These are phyloP conservation scores for Tenthredo distinguenda DNA, from an alignment of 2,888 invertebrate genomes.

Conservation along the genomic window DNA sequence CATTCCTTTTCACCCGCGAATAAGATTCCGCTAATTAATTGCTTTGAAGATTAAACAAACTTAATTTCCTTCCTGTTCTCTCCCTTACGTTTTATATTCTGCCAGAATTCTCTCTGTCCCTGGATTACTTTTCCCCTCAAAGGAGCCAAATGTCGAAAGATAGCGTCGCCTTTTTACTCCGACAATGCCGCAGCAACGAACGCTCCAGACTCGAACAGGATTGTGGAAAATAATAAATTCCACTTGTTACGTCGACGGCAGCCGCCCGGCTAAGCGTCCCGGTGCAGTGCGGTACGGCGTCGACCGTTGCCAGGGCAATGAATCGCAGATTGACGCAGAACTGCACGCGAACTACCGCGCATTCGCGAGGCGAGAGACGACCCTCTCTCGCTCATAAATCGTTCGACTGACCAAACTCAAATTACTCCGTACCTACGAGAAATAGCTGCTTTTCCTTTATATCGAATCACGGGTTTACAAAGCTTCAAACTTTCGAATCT, in stretches of 20 bases:
- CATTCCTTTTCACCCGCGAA: background rate
- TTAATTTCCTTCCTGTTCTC: no score
- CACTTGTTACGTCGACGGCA: constrained; percentile 68
- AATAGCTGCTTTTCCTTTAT: background rate
- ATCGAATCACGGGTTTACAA: background rate
- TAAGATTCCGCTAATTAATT: constrained; percentile 34
- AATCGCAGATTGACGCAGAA: constrained; percentile 72
- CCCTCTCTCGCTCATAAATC: constrained; percentile 31
- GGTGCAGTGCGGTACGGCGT: constrained; percentile 56
- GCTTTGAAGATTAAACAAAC: constrained; percentile 9
- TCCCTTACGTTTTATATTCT: background rate
- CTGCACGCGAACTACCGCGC: constrained; percentile 32
- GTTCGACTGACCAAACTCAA: constrained; percentile 41
- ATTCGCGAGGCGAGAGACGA: constrained; percentile 7
- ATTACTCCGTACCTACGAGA: background rate
- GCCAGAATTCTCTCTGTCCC: background rate
- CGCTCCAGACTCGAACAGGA: background rate
- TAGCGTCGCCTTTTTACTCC: background rate
- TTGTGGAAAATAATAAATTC: constrained; percentile 66
- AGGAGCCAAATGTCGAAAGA: background rate
- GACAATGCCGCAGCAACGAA: background rate
- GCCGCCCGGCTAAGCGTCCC: constrained; percentile 47
- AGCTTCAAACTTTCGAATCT: background rate
- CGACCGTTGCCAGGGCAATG: constrained; percentile 73
- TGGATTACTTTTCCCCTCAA: background rate